Conservation (phyloP, 1,140 invertebrate genomes). For the Venturia canescens region DNA sequence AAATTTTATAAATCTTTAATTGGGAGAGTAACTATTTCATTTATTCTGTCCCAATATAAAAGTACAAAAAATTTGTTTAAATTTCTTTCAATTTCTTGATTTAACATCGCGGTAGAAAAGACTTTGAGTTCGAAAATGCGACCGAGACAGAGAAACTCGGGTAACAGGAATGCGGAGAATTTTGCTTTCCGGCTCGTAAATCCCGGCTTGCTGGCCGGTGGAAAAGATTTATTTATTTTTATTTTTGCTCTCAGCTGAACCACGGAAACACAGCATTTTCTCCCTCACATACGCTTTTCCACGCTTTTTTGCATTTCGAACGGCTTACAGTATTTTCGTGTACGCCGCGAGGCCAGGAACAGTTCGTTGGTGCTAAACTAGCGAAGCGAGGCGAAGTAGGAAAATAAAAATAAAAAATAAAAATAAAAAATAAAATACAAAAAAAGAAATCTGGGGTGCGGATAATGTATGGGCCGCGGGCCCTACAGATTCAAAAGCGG, state of each 20-base stretch:
- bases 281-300: constrained; percentile 6
- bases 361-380: neutral
- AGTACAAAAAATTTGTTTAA: too few species aligned
- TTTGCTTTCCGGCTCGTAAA: constrained; percentile 59
- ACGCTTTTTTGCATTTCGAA: constrained; percentile 21
- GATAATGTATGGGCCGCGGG: constrained; percentile 52
- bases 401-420: neutral
- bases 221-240: constrained; percentile 57
- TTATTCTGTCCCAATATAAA: too few species aligned
- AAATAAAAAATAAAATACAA: constrained; percentile 35
- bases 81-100: too few species aligned
- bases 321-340: constrained; percentile 6
- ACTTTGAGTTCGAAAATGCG: neutral
- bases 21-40: too few species aligned
- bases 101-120: neutral
- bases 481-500: constrained; percentile 48
- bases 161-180: constrained; percentile 52
- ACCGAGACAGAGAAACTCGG: constrained; percentile 43
- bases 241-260: constrained; percentile 26
- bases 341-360: neutral
- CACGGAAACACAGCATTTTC: neutral
- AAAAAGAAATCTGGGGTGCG: neutral
- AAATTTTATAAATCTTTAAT: too few species aligned
- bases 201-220: constrained; percentile 57
- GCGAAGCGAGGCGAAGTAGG: neutral